Evolutionary conservation across 2,888 invertebrate species (phyloP).

Genomic region (Ashinkailepas kermadecensis): DNA sequence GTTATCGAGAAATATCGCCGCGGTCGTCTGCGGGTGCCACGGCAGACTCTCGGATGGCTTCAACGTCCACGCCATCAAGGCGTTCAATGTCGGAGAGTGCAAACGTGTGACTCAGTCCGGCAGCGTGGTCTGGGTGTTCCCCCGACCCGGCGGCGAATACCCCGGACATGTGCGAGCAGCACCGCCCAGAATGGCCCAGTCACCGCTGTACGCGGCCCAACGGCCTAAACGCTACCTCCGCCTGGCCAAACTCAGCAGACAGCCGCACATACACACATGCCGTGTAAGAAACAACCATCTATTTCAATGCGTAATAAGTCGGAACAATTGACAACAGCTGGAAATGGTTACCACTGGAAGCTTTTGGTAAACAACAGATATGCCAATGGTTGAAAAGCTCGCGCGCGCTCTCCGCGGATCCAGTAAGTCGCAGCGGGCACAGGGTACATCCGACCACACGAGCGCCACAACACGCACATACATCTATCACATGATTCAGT

Average conservation of each 20-base stretch:
- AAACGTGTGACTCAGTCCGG: too few relatives aligned
- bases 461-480: neutral
- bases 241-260: too few relatives aligned
- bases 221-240: too few relatives aligned
- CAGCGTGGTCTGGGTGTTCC: neutral
- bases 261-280: neutral
- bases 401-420: neutral
- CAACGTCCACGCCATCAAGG: neutral
- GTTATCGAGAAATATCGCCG: too few relatives aligned
- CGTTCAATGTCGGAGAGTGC: too few relatives aligned
- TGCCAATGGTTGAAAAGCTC: neutral
- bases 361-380: constrained; percentile 3
- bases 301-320: neutral
- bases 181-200: too few relatives aligned
- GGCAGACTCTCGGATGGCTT: neutral
- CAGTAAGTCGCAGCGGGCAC: neutral
- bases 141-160: neutral
- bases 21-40: too few relatives aligned
- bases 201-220: too few relatives aligned
- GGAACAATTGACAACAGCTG: neutral
- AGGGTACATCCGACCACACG: neutral
- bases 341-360: neutral
- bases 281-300: neutral
- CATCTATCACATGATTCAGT: neutral
- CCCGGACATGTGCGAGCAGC: too few relatives aligned